phyloP scores from a whole-genome alignment of 2,888 invertebrate species.

The Sceliomorpha sp. region DNA sequence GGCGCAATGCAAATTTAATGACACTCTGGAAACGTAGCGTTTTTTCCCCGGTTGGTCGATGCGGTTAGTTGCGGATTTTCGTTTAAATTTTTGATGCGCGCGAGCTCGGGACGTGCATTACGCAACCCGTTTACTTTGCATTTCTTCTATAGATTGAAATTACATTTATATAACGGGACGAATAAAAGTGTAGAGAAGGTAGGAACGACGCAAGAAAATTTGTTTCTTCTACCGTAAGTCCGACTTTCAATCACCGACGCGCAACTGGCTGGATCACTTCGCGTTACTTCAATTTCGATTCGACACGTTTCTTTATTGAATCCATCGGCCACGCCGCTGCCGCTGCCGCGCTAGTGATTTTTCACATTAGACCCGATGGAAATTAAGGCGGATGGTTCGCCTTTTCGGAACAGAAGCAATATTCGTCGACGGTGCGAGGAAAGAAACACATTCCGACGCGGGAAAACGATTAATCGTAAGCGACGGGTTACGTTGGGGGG shows the following conservation, averaged over 20 bases:
- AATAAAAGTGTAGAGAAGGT: neutral
- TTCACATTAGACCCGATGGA: constrained; percentile 42
- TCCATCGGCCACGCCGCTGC: constrained; percentile 28
- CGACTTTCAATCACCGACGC: constrained; percentile 38
- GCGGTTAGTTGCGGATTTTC: neutral
- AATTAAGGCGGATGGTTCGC: constrained; percentile 35
- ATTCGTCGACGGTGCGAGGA: constrained; percentile 21
- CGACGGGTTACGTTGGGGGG: too few species aligned
- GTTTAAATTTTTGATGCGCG: neutral
- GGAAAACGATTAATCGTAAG: too few species aligned
- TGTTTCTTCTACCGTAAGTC: constrained; percentile 26
- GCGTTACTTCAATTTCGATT: constrained; percentile 48
- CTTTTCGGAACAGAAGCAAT: constrained; percentile 28
- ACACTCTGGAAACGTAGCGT: too few species aligned
- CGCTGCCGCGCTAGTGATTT: constrained; percentile 40
- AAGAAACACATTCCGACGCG: constrained; percentile 2
- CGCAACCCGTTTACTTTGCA: constrained; percentile 18
- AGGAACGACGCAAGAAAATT: constrained; percentile 23
- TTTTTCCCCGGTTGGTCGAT: neutral
- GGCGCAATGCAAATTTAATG: too few species aligned
- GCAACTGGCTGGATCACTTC: constrained; percentile 34
- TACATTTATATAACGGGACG: neutral
- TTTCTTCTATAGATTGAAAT: constrained; percentile 14
- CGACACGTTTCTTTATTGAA: constrained; percentile 55
- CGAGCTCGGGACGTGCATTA: neutral